Evolutionary conservation across 2,113 vertebrate species (phyloP), one percentile per base, ranked within the genome.

Genomic region (Cavia aperea): DNA sequence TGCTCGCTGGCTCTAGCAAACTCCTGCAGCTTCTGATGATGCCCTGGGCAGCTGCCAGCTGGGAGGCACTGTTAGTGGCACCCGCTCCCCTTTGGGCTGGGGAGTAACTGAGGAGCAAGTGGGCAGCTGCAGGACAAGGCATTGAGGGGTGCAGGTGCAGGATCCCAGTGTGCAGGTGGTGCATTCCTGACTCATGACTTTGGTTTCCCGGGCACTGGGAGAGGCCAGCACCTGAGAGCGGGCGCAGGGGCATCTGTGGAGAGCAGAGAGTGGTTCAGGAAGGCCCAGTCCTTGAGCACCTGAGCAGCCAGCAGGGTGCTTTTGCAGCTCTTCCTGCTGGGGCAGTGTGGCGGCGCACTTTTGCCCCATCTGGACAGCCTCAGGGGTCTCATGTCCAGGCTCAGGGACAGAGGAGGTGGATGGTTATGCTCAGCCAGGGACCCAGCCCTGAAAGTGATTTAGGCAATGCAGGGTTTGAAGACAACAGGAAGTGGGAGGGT

Each of bases 41-140:
- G 4, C 46, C 51, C 36, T 6, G 43, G 51, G 75, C 29, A 18
- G 6, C 33, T 49, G 39, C 75, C 11, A 13, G 16, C 10, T 1
- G 26, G 29, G 39, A 31, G 21, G 29, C 5, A 6, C 73, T 54
- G 26, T 7, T 46, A 1, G 39, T 15, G n/a, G 54, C 14, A 51
- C 33, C 46, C 14, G 12, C 31, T 2, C 6, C 11, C 19, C 21
- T 3, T 23, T 15, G 72, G 75, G 26, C 13, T 58, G 79, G 18
- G 43, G 58, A 31, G 15, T 66, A 26, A 10, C 43, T n/a, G 0
- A 54, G 43, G 29, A 39, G 5, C 2, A 0, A 13, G 43, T 1
- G 51, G n/a, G 1, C 5, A 5, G 7, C 39, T 10, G 49, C 11
- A 2, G 78, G 33, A 46, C 11, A 33, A 46, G n/a, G 60, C 26